Evolutionary conservation across 2,113 vertebrate species (phyloP).

Genomic region (Megaceryle torquata): DNA sequence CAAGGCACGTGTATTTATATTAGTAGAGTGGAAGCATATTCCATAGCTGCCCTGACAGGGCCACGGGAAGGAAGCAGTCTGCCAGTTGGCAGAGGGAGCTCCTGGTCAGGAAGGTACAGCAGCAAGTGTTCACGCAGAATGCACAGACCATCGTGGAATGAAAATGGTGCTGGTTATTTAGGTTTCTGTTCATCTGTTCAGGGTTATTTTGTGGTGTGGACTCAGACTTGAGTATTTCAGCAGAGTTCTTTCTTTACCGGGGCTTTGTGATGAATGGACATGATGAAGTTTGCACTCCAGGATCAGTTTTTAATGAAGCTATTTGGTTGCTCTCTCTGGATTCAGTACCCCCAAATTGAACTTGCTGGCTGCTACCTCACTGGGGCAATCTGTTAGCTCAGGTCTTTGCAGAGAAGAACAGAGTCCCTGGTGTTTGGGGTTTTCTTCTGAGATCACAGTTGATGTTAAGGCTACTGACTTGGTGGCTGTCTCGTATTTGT

Average conservation of each 20-base stretch:
- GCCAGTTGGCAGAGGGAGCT: neutral
- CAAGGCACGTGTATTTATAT: neutral
- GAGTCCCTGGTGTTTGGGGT: neutral
- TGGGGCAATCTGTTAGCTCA: neutral
- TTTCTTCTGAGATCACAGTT: neutral
- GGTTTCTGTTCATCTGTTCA: neutral
- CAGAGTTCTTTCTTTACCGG: neutral
- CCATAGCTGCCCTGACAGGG: neutral
- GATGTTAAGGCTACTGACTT: neutral
- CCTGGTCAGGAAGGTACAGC: neutral
- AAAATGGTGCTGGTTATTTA: neutral
- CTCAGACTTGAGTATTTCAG: neutral
- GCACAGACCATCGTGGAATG: neutral
- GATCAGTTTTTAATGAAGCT: neutral
- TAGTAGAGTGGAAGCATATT: neutral
- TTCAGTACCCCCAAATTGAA: neutral
- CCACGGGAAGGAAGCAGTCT: neutral
- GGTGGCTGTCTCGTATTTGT: accelerated
- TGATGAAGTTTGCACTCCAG: neutral
- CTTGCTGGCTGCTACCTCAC: neutral
- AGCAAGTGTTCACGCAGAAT: neutral
- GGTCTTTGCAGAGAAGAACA: neutral
- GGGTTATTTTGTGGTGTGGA: neutral
- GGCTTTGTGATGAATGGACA: neutral
- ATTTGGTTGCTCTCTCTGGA: neutral